Percentiles rank a stretch among this genome's conserved stretches.
Conservation (phyloP, 2,113 vertebrate genomes). For the Steatornis caripensis region DNA sequence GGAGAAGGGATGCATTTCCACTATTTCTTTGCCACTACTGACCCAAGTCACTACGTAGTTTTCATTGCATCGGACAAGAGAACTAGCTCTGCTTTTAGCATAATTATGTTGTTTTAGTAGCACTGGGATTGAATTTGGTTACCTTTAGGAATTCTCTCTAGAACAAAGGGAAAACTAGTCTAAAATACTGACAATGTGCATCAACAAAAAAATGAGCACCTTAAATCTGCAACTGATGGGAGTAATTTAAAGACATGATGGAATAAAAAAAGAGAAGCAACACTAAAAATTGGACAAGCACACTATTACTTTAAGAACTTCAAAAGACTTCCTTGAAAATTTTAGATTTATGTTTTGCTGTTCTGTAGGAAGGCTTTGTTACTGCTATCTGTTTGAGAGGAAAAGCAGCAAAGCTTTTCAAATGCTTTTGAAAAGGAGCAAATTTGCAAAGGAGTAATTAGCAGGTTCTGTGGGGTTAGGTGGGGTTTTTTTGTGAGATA, state of each 20-base stretch:
- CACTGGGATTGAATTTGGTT: neutral
- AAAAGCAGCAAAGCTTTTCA: slow-evolving; percentile 61
- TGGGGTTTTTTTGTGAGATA: neutral
- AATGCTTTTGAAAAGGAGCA: neutral
- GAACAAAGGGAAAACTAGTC: neutral
- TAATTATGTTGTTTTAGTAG: neutral
- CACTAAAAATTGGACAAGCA: neutral
- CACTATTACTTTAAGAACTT: neutral
- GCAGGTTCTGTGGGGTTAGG: neutral
- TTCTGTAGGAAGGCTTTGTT: slow-evolving; percentile 23
- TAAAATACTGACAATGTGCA: neutral
- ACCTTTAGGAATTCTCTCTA: neutral
- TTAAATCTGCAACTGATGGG: neutral
- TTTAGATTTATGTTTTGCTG: neutral
- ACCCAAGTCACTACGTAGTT: neutral
- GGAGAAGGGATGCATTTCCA: neutral
- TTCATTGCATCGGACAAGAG: neutral
- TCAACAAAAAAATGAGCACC: neutral
- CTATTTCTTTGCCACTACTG: neutral
- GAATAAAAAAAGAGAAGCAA: neutral
- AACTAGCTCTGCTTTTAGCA: neutral
- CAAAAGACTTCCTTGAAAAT: neutral
- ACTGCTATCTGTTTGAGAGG: slow-evolving; percentile 58
- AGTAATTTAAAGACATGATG: neutral
- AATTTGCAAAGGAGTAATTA: neutral